A percentile compares a stretch with the other conserved stretches of the same genome.
Conservation (phyloP, 2,888 invertebrate genomes). For the Lepidocyrtoides sp. region DNA sequence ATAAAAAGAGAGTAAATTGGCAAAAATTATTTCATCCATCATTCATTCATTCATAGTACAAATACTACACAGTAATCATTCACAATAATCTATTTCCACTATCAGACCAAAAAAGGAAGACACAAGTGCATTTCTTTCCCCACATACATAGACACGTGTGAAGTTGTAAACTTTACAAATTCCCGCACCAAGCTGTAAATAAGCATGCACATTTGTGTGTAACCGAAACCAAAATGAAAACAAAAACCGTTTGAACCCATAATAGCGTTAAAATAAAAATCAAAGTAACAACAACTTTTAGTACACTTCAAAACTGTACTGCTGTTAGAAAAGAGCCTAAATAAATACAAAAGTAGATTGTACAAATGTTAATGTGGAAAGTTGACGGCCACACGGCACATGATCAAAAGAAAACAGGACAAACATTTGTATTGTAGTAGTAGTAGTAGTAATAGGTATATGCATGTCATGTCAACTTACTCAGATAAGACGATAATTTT, state of each 20-base stretch:
- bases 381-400: too few species aligned
- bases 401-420: too few species aligned
- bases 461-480: slow-evolving; percentile 50
- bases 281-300: too few species aligned
- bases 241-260: not conserved
- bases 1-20: not conserved
- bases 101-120: not conserved
- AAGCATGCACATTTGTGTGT: not conserved
- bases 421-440: too few species aligned
- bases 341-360: too few species aligned
- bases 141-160: slow-evolving; percentile 1
- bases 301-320: not conserved
- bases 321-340: not conserved
- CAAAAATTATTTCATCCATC: not conserved
- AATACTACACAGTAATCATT: not conserved
- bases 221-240: not conserved
- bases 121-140: not conserved
- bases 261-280: not conserved
- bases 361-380: too few species aligned
- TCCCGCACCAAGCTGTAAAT: not conserved
- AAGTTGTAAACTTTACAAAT: not conserved
- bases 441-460: too few species aligned
- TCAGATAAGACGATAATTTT: slow-evolving; percentile 55
- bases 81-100: too few species aligned
- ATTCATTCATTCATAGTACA: not conserved